phyloP scores from a whole-genome alignment of 2,888 invertebrate genomes.

The Andrena bicolor region DNA sequence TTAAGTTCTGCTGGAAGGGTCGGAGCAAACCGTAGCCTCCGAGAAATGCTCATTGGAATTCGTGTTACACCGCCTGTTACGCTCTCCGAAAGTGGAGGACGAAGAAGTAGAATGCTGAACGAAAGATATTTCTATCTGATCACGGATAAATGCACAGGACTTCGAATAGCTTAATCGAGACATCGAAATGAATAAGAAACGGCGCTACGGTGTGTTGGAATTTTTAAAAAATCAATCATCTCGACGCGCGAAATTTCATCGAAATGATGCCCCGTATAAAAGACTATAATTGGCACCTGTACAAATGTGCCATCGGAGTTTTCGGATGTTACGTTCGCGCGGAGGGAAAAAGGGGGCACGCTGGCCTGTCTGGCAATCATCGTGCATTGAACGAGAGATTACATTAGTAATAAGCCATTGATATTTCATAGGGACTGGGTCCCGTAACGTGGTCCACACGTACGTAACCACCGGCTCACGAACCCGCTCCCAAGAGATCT shows the following conservation, averaged over 20 bases:
- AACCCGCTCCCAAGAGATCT: slow-evolving; percentile 80
- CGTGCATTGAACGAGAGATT: slow-evolving; percentile 81
- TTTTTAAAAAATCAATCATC: background rate
- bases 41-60: too few species aligned
- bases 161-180: too few species aligned
- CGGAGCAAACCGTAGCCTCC: background rate
- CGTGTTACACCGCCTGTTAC: too few species aligned
- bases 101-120: too few species aligned
- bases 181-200: too few species aligned
- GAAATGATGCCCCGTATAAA: background rate
- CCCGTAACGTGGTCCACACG: slow-evolving; percentile 67
- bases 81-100: too few species aligned
- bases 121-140: too few species aligned
- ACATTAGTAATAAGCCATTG: slow-evolving; percentile 83
- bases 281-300: slow-evolving; percentile 8
- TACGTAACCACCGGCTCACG: slow-evolving; percentile 62
- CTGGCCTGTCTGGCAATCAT: slow-evolving; percentile 76
- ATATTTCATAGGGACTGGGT: slow-evolving; percentile 79
- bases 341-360: slow-evolving; percentile 27
- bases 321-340: slow-evolving; percentile 8
- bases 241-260: background rate
- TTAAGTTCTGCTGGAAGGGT: background rate
- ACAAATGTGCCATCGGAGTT: slow-evolving; percentile 37
- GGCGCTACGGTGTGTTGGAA: too few species aligned
- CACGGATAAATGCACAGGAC: too few species aligned